phyloP scores from a whole-genome alignment of 2,113 vertebrate genomes.

The Mungos mungo region DNA sequence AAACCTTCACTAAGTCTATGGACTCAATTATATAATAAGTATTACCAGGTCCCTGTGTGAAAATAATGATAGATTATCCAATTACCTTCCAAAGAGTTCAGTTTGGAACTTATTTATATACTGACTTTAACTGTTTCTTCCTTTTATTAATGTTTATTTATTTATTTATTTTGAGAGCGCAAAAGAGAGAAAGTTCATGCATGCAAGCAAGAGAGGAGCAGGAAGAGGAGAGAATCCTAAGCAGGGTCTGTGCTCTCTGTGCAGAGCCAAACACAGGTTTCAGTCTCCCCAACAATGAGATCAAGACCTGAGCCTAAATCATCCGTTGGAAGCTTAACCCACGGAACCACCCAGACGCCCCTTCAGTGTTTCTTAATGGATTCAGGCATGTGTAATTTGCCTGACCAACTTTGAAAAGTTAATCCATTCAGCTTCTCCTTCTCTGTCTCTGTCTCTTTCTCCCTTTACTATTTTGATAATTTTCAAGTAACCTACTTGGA shows the following conservation, averaged over 20 bases:
- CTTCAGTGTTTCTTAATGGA: not conserved
- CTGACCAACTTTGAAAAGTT: not conserved
- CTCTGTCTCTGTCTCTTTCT: not conserved
- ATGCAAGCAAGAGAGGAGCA: too few relatives aligned
- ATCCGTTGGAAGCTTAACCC: too few relatives aligned
- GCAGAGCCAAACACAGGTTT: too few relatives aligned
- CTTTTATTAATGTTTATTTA: too few relatives aligned
- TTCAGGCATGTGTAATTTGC: not conserved
- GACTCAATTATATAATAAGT: not conserved
- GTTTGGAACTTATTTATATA: not conserved
- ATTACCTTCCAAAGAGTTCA: not conserved
- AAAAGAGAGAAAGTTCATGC: too few relatives aligned
- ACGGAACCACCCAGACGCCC: too few relatives aligned
- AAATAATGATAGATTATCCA: constrained; percentile 23
- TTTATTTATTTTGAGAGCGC: too few relatives aligned
- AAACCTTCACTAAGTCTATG: not conserved
- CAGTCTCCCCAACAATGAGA: too few relatives aligned
- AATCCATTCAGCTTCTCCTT: not conserved
- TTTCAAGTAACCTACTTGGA: not conserved
- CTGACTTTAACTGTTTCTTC: not conserved
- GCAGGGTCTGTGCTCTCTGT: too few relatives aligned
- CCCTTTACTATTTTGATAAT: not conserved
- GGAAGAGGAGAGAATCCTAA: too few relatives aligned
- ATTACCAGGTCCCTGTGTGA: not conserved
- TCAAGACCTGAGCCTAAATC: too few relatives aligned